Conservation (phyloP, 2,113 vertebrate species). For the Callorhinus ursinus region DNA sequence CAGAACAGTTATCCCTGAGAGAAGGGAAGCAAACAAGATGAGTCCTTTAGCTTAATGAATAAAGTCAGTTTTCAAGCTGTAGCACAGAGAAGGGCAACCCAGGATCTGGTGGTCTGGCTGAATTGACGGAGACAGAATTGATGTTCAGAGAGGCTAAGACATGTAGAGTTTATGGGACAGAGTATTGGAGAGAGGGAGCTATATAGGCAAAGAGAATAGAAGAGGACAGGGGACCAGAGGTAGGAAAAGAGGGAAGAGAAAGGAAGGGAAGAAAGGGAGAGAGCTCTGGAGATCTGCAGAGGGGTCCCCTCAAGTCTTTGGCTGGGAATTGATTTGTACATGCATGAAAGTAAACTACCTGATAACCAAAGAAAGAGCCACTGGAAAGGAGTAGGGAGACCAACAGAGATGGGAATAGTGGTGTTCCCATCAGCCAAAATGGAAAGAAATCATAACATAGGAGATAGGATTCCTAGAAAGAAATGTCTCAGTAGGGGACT, state of each 20-base stretch:
- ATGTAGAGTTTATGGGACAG: neutral
- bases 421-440: neutral
- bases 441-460: neutral
- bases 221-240: neutral
- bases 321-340: neutral
- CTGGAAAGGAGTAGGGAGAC: neutral
- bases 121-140: neutral
- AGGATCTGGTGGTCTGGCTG: neutral
- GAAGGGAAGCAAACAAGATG: neutral
- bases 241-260: neutral
- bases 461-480: neutral
- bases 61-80: neutral
- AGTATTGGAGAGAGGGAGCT: neutral
- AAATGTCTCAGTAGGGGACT: neutral
- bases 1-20: neutral
- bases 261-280: neutral
- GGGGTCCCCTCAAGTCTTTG: neutral
- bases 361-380: neutral
- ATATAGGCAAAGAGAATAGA: neutral
- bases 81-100: neutral
- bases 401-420: neutral
- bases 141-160: neutral
- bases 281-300: neutral
- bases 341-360: neutral
- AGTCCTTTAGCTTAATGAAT: neutral